Evolutionary conservation across 2,113 vertebrate species (phyloP).

Genomic region (Brachyistius frenatus): DNA sequence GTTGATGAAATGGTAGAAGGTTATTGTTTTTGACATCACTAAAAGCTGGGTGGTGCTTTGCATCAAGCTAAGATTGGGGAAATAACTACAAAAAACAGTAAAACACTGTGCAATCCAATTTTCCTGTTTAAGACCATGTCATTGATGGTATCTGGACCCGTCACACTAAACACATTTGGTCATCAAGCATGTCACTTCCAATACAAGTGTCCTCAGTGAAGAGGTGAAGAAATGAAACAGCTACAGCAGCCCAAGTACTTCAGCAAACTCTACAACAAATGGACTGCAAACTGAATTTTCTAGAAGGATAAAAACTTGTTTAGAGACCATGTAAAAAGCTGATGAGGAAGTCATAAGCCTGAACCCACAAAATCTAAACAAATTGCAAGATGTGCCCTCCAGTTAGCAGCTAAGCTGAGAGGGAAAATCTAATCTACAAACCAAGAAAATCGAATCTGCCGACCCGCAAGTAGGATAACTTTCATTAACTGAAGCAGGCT

Average conservation of each 20-base stretch:
- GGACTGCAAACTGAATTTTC: neutral
- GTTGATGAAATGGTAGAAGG: no score
- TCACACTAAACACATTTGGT: no score
- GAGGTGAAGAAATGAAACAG: constrained; percentile 13
- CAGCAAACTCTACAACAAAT: neutral
- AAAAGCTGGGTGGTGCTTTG: no score
- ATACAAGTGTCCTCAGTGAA: no score
- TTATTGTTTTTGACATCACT: no score
- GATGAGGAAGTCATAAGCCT: constrained; percentile 52
- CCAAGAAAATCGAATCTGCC: constrained; percentile 55
- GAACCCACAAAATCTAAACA: constrained; percentile 50
- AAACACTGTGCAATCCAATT: no score
- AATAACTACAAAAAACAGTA: no score
- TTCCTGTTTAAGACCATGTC: no score
- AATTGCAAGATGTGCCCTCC: constrained; percentile 43
- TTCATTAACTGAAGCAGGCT: constrained; percentile 29
- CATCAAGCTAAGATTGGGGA: no score
- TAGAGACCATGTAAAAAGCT: constrained; percentile 32
- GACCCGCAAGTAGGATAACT: constrained; percentile 33
- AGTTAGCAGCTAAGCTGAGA: constrained; percentile 45
- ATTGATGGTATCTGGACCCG: no score
- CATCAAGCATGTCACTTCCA: no score
- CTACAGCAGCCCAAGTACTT: neutral
- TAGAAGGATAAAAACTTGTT: constrained; percentile 40
- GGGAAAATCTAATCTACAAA: constrained; percentile 52